phyloP scores from a whole-genome alignment of 2,113 vertebrate species.

The Phoenicopterus ruber region DNA sequence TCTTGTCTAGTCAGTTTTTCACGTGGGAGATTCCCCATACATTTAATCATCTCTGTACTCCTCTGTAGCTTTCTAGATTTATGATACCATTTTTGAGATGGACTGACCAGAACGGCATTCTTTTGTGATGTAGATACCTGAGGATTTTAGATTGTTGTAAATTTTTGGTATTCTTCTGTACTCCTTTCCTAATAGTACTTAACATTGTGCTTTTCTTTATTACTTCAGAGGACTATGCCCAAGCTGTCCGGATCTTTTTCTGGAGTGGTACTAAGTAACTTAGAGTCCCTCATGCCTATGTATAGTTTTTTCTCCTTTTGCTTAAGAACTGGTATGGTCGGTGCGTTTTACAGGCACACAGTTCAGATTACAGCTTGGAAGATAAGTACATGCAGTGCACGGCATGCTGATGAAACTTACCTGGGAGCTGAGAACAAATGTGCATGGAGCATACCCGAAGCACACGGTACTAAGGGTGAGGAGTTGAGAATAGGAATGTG shows the following conservation, averaged over 20 bases:
- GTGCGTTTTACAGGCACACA: not conserved
- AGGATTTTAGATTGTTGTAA: not conserved
- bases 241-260: accelerated
- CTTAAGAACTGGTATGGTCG: not conserved
- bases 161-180: not conserved
- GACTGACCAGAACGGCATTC: not conserved
- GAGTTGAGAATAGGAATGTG: not conserved
- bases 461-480: not conserved
- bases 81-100: not conserved
- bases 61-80: not conserved
- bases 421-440: not conserved
- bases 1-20: not conserved
- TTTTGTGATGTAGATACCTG: not conserved
- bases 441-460: not conserved
- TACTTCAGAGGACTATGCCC: not conserved
- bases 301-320: not conserved
- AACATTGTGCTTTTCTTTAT: not conserved
- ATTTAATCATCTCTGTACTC: not conserved
- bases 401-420: not conserved
- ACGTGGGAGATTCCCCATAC: not conserved
- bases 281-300: not conserved
- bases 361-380: not conserved
- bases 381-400: not conserved
- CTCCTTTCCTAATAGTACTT: not conserved
- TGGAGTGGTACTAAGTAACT: not conserved